Evolutionary conservation across 37 sponge, comb jelly and placozoan genomes (phyloP), one percentile per base, ranked within the genome.

Genomic region (Beroe forskalii): DNA sequence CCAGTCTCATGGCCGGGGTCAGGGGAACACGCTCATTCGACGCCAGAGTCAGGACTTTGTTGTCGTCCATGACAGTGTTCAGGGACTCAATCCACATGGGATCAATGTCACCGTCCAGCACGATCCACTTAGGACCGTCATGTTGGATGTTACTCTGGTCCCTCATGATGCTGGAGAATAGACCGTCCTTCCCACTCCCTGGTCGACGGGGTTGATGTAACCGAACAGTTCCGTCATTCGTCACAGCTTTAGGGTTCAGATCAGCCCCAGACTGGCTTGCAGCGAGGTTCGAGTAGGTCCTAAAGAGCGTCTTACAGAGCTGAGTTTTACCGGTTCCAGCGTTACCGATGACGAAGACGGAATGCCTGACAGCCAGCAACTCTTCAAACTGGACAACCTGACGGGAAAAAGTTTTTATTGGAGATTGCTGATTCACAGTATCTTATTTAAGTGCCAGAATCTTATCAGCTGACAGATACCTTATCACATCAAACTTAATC

Each of bases 71-170:
- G 67, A 98, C 99, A 80, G 99, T 98, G 80, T 98, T 98, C 38
- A 98, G 96, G 8, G 99, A 98, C 90, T 98, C 99, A 61, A 98
- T 98, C 99, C 99, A 98, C 99, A 98, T 98, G 43, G 99, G 96
- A 75, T 98, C 99, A 92, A 98, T 96, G 92, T 98, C 99, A 32
- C 99, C 99, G 93, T 98, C 99, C 90, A 98, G 93, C 14, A 98
- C 99, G 75, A 98, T 96, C 99, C 99, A 98, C 89, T 98, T 98
- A 0, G 99, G 99, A 39, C 93, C 91, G 67, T 98, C 99, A 48
- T 90, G 91, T 44, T 92, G 40, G 89, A 96, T 90, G 67, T 96
- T 96, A 75, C 97, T 94, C 89, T 96, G 67, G 90, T 98, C 99
- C 64, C 99, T 92, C 99, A 98, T 98, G 80, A 94, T 95, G 61